Evolutionary conservation across 2,888 invertebrate genomes (phyloP).

Genomic region (Cheilosia urbana): DNA sequence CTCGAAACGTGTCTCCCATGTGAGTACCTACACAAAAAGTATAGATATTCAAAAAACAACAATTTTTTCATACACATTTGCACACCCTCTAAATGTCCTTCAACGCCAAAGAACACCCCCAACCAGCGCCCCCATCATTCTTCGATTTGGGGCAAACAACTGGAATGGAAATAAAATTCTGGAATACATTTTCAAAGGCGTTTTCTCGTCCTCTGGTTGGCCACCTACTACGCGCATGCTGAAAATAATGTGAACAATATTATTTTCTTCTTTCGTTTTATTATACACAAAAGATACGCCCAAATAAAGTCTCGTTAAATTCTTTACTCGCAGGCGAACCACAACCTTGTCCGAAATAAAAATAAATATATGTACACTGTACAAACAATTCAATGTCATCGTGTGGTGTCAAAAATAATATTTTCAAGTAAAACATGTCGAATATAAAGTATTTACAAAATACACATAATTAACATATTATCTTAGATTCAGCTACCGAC

Average conservation of each 20-base stretch:
- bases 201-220: constrained; percentile 62
- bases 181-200: constrained; percentile 50
- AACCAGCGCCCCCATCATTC: background rate
- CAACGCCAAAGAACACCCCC: constrained; percentile 7
- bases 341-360: background rate
- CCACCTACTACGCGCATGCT: constrained; percentile 57
- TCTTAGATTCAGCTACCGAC: constrained; percentile 22
- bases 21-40: constrained; percentile 19
- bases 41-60: background rate
- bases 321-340: background rate
- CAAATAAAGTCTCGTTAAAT: background rate
- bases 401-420: constrained; percentile 23
- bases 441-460: constrained; percentile 28
- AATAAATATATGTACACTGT: background rate
- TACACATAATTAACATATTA: constrained; percentile 10
- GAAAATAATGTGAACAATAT: constrained; percentile 29
- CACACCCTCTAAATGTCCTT: constrained; percentile 42
- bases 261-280: constrained; percentile 30
- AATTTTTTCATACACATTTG: constrained; percentile 1
- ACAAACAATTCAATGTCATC: constrained; percentile 18
- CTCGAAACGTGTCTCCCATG: constrained; percentile 31
- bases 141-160: background rate
- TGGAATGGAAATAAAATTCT: constrained; percentile 9
- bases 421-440: constrained; percentile 26
- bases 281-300: constrained; percentile 31